These are phyloP conservation scores for Pelochelys cantorii DNA, from an alignment of 2,797 vertebrate species.

Conservation along the genomic window DNA sequence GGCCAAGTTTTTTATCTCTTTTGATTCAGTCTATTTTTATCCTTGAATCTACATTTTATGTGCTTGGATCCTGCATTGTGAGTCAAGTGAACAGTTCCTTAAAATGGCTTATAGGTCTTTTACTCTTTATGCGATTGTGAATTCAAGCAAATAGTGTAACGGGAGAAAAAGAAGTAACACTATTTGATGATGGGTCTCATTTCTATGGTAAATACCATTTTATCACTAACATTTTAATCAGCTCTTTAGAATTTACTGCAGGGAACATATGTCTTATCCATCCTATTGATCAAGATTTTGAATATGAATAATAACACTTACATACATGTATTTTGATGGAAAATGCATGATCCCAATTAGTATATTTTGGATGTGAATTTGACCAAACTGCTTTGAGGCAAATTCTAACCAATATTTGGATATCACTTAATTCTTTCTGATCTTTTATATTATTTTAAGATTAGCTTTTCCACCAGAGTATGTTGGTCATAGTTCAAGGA, in stretches of 20 bases:
- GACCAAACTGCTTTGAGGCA: neutral
- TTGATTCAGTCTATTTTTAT: neutral
- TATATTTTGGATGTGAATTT: neutral
- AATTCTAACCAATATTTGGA: neutral
- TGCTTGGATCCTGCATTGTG: neutral
- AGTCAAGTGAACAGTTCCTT: neutral
- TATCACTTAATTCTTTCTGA: neutral
- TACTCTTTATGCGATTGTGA: neutral
- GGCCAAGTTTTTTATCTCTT: neutral
- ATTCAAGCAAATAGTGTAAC: neutral
- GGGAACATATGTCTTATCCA: neutral
- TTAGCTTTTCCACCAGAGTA: neutral
- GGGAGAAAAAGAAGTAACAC: neutral
- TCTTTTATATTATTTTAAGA: constrained; percentile 16
- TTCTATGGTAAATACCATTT: neutral
- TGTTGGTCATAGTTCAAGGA: neutral
- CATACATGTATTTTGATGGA: neutral
- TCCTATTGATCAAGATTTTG: neutral
- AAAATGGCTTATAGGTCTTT: neutral
- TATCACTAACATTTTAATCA: neutral
- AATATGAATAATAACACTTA: neutral
- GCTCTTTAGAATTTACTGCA: neutral
- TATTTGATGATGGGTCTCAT: neutral
- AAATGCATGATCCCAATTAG: neutral
- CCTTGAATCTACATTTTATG: neutral